Percentiles rank a stretch among this genome's conserved stretches.
Conservation (phyloP, 1,140 invertebrate species). For the Bombus difficillimus region DNA sequence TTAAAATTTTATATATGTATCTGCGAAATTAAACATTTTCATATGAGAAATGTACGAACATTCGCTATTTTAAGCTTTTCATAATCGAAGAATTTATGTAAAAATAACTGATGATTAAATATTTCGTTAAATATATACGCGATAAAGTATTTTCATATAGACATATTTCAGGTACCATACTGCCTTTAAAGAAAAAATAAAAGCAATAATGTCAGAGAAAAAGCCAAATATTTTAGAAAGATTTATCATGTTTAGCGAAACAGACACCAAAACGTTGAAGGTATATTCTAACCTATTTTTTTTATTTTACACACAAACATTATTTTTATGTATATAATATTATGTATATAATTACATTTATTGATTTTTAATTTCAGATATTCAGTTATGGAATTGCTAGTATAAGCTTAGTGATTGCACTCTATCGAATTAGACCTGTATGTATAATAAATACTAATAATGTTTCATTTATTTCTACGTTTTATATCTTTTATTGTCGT, state of each 20-base stretch:
- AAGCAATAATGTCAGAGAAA: conserved; percentile 39
- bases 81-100: background rate
- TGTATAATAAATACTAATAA: conserved; percentile 62
- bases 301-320: conserved; percentile 25
- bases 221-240: conserved; percentile 53
- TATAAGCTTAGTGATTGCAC: conserved; percentile 79
- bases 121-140: background rate
- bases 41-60: background rate
- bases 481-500: conserved; percentile 32
- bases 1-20: background rate
- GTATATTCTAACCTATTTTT: conserved; percentile 68
- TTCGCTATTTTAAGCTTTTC: background rate
- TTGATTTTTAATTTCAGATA: conserved; percentile 74
- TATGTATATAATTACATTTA: conserved; percentile 33
- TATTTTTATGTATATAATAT: background rate
- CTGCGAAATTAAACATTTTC: background rate
- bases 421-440: conserved; percentile 83
- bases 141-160: background rate
- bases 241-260: conserved; percentile 56
- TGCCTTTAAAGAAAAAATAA: background rate
- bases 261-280: conserved; percentile 78
- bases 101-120: conserved; percentile 38
- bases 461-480: background rate
- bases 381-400: conserved; percentile 83
- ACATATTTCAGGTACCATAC: background rate